These are phyloP conservation scores for Lithophane ornitopus DNA, from an alignment of 2,888 invertebrate genomes.

Conservation along the genomic window DNA sequence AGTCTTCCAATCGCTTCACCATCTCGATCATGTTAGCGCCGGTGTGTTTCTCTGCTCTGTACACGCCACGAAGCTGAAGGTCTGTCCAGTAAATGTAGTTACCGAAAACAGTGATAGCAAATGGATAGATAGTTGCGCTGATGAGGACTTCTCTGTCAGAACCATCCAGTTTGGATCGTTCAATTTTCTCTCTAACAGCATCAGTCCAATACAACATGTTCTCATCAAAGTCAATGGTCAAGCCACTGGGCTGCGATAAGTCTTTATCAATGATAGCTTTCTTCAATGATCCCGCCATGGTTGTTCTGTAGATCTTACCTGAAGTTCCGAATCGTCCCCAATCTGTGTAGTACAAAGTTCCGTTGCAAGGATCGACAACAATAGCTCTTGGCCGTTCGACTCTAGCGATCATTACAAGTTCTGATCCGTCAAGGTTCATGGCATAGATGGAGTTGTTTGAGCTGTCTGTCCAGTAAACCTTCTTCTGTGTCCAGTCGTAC, in stretches of 20 bases:
- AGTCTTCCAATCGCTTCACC: slow-evolving; percentile 97
- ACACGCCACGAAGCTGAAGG: slow-evolving; percentile 97
- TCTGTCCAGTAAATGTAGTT: slow-evolving; percentile 99
- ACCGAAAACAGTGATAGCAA: slow-evolving; percentile 97
- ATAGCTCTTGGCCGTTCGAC: slow-evolving; percentile 98
- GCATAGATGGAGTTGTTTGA: slow-evolving; percentile 98
- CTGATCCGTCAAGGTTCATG: slow-evolving; percentile 97
- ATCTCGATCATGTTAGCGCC: slow-evolving; percentile 98
- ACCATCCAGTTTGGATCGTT: slow-evolving; percentile 97
- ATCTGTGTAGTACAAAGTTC: slow-evolving; percentile 98
- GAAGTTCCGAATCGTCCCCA: slow-evolving; percentile 98
- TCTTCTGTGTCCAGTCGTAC: slow-evolving; percentile 99
- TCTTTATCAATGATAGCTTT: slow-evolving; percentile 97
- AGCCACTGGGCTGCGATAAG: slow-evolving; percentile 98
- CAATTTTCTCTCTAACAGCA: slow-evolving; percentile 98
- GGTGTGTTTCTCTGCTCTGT: slow-evolving; percentile 99
- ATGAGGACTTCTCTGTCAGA: slow-evolving; percentile 95
- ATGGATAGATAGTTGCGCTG: slow-evolving; percentile 98
- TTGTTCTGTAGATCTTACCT: slow-evolving; percentile 98
- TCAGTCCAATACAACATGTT: slow-evolving; percentile 99
- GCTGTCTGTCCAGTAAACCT: slow-evolving; percentile 99
- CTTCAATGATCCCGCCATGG: slow-evolving; percentile 98
- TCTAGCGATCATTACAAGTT: slow-evolving; percentile 97
- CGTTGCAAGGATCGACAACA: slow-evolving; percentile 99
- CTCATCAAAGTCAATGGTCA: slow-evolving; percentile 98